These are phyloP conservation scores for Dendroctonus ponderosae DNA, from an alignment of 1,140 invertebrate genomes.

Conservation along the genomic window DNA sequence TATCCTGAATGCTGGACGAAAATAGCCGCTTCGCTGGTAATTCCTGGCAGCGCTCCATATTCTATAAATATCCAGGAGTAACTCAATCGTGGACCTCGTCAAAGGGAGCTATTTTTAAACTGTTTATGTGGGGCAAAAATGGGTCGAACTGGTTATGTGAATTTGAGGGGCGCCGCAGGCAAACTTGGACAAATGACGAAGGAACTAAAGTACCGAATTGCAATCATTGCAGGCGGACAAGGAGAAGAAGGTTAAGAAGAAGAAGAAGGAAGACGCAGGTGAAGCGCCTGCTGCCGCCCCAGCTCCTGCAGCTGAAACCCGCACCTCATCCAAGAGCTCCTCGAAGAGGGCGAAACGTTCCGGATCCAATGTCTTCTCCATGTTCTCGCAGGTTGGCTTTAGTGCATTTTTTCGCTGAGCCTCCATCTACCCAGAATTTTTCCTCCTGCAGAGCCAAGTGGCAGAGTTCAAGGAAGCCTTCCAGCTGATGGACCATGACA, in stretches of 20 bases:
- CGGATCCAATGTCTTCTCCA: slow-evolving; percentile 92
- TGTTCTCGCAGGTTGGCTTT: slow-evolving; percentile 70
- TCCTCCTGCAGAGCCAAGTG: slow-evolving; percentile 75
- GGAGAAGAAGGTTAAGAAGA: slow-evolving; percentile 79
- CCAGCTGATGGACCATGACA: slow-evolving; percentile 97
- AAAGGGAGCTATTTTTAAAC: too few species aligned
- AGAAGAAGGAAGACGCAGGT: slow-evolving; percentile 68
- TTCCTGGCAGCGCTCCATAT: slow-evolving; percentile 2
- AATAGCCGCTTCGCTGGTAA: neutral
- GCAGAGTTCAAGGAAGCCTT: slow-evolving; percentile 97
- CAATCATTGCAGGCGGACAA: slow-evolving; percentile 64
- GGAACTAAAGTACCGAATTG: too few species aligned
- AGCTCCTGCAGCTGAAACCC: slow-evolving; percentile 58
- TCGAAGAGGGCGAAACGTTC: slow-evolving; percentile 79
- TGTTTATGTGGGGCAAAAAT: too few species aligned
- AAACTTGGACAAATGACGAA: too few species aligned
- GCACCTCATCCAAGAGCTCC: slow-evolving; percentile 60
- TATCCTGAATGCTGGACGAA: neutral
- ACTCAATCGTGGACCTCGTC: too few species aligned
- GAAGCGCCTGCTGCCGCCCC: slow-evolving; percentile 60
- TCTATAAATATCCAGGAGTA: neutral
- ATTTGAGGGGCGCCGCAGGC: too few species aligned
- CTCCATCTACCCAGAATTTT: slow-evolving; percentile 2
- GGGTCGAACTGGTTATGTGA: too few species aligned
- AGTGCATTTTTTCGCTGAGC: neutral